These are phyloP conservation scores for Scolopax mira DNA, from an alignment of 2,113 vertebrate genomes.

Conservation along the genomic window DNA sequence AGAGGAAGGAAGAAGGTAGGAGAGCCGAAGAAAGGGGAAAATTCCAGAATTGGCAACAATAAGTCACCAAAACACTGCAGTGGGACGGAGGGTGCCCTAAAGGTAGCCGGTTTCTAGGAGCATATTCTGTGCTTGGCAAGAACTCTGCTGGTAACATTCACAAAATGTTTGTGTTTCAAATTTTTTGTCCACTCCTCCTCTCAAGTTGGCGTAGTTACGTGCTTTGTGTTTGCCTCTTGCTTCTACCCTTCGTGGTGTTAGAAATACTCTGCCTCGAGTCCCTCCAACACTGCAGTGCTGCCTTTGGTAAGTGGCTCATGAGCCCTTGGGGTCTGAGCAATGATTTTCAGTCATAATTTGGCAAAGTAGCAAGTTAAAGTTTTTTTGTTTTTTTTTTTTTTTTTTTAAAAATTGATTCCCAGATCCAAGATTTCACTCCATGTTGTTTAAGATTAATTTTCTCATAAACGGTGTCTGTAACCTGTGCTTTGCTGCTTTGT, in stretches of 20 bases:
- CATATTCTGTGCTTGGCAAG: not conserved
- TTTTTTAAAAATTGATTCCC: not conserved
- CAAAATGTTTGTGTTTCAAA: not conserved
- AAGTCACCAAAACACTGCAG: not conserved
- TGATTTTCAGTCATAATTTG: not conserved
- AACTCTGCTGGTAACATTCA: not conserved
- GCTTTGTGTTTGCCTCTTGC: not conserved
- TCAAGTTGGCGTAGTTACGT: fast-evolving
- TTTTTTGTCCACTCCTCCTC: not conserved
- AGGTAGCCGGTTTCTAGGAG: not conserved
- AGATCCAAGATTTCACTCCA: not conserved
- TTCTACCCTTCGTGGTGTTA: not conserved
- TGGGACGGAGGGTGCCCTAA: not conserved
- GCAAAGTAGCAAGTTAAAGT: not conserved
- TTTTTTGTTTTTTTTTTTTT: not conserved
- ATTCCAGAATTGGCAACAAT: not conserved
- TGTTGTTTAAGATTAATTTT: not conserved
- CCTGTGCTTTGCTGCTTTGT: not conserved
- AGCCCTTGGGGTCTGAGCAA: not conserved
- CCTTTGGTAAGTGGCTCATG: not conserved
- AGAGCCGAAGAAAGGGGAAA: not conserved
- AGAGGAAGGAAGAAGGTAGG: not conserved
- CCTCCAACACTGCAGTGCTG: not conserved
- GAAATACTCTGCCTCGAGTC: not conserved
- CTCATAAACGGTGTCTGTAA: not conserved